Evolutionary conservation across 2,113 vertebrate species (phyloP).

Genomic region (Rynchops niger): DNA sequence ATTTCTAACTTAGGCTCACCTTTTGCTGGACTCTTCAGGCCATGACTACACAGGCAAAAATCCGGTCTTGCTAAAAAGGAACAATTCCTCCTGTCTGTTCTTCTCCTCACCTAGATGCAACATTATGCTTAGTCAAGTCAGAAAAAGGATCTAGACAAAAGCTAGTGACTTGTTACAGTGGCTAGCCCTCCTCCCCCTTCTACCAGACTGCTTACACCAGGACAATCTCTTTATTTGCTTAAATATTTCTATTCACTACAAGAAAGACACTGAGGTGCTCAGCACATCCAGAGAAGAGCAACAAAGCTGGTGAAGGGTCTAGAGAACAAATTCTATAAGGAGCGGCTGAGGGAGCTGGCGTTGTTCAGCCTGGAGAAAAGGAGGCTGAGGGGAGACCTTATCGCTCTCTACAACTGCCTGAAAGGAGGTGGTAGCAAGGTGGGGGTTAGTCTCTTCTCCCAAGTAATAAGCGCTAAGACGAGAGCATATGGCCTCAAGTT

Average conservation of each 20-base stretch:
- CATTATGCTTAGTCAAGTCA: neutral
- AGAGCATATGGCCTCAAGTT: neutral
- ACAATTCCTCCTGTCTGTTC: neutral
- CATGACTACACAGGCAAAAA: neutral
- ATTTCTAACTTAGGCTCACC: neutral
- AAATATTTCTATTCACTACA: neutral
- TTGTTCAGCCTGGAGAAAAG: neutral
- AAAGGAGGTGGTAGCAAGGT: neutral
- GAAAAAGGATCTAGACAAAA: neutral
- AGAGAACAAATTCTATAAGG: neutral
- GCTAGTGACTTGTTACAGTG: neutral
- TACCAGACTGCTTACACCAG: neutral
- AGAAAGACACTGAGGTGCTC: neutral
- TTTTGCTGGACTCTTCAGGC: neutral
- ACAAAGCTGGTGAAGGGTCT: neutral
- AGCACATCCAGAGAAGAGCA: neutral
- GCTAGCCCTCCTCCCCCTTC: neutral
- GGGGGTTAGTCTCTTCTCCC: neutral
- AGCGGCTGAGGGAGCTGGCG: neutral
- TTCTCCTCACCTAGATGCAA: neutral
- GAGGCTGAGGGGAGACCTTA: neutral
- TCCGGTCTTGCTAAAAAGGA: neutral
- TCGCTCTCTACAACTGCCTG: accelerated
- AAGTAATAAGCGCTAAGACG: neutral
- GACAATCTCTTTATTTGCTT: neutral